Conservation (phyloP, 1,140 invertebrate species). For the Drosophila funebris region DNA sequence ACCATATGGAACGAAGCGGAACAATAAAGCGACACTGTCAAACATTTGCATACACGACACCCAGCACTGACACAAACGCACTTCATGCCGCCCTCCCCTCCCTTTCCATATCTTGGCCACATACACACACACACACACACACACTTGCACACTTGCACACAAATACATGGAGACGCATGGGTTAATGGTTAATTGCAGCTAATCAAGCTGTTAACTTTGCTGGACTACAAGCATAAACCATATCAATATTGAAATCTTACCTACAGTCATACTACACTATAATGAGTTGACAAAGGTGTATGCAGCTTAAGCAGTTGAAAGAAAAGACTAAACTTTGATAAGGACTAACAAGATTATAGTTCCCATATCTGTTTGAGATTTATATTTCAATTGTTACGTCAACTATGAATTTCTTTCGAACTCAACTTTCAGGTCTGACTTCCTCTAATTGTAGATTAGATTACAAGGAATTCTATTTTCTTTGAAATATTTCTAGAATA, state of each 20-base stretch:
- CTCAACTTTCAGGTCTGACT: no score
- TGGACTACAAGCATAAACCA: not conserved
- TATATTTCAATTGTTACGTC: no score
- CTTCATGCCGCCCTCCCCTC: not conserved
- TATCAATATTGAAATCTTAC: not conserved
- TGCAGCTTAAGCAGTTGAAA: no score
- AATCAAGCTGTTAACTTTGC: slow-evolving; percentile 41
- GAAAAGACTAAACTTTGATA: no score
- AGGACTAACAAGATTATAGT: no score
- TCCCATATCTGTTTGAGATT: no score
- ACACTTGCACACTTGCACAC: not conserved
- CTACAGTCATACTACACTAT: not conserved
- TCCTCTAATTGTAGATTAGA: no score
- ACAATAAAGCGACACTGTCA: slow-evolving; percentile 78
- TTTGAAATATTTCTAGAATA: no score
- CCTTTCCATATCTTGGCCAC: not conserved
- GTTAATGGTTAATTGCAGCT: slow-evolving; percentile 38
- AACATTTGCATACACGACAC: slow-evolving; percentile 66
- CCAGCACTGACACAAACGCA: slow-evolving; percentile 11
- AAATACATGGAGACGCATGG: not conserved
- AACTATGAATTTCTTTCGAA: no score
- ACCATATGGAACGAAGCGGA: slow-evolving; percentile 71
- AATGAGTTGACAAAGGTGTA: not conserved
- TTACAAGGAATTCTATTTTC: no score
- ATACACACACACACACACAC: no score